These are phyloP conservation scores for Caenorhabditis doughertyi DNA, from an alignment of 2,888 invertebrate species.

Conservation along the genomic window DNA sequence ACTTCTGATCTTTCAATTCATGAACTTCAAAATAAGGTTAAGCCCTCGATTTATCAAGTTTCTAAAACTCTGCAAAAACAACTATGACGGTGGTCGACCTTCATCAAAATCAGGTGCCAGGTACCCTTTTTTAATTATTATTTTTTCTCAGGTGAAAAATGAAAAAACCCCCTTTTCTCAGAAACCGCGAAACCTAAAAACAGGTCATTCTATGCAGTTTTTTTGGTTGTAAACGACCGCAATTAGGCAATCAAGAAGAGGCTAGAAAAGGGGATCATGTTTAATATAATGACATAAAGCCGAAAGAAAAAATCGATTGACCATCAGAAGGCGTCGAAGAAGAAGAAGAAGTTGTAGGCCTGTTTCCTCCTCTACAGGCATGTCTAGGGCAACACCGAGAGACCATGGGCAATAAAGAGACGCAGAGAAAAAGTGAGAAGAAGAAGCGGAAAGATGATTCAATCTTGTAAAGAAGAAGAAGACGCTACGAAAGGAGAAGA, in stretches of 20 bases:
- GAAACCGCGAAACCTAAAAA: too few species aligned
- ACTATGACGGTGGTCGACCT: too few species aligned
- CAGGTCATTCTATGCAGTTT: too few species aligned
- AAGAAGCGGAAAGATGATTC: conserved; percentile 15
- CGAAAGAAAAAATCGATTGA: conserved; percentile 30
- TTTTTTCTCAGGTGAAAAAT: too few species aligned
- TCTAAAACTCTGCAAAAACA: too few species aligned
- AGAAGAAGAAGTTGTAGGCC: conserved; percentile 7
- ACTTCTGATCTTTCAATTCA: too few species aligned
- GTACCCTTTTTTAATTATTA: too few species aligned
- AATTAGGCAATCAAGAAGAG: not conserved
- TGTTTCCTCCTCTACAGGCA: not conserved
- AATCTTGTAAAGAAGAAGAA: conserved; percentile 21
- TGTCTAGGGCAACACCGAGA: not conserved
- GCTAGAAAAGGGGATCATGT: conserved; percentile 33
- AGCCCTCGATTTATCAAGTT: too few species aligned
- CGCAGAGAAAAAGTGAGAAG: conserved; percentile 4
- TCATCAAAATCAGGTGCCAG: too few species aligned
- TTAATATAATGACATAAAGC: conserved; percentile 1
- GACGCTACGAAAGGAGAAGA: not conserved
- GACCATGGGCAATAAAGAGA: not conserved
- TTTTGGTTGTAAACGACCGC: not conserved
- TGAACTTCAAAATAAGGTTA: too few species aligned
- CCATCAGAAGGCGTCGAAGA: too few species aligned
- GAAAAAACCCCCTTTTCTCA: too few species aligned